Percentiles rank a stretch among this genome's conserved stretches.
Conservation (phyloP, 2,888 invertebrate species). For the Dynastes hyllus region DNA sequence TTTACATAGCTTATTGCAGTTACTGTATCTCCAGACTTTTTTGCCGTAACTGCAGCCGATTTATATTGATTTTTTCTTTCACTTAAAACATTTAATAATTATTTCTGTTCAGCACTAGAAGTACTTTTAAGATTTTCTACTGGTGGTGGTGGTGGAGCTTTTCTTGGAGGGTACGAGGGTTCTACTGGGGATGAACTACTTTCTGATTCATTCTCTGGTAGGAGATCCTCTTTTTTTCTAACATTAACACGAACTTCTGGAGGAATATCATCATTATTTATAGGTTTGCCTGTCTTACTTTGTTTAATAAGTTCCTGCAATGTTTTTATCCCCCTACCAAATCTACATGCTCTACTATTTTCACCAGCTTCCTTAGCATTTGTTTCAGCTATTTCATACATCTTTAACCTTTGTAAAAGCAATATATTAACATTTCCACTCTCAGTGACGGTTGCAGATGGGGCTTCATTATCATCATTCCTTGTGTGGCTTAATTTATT, state of each 20-base stretch:
- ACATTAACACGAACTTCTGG: slow-evolving; percentile 74
- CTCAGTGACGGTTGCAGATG: slow-evolving; percentile 65
- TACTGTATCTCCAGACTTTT: slow-evolving; percentile 81
- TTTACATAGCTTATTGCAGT: slow-evolving; percentile 82
- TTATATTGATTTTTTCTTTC: slow-evolving; percentile 85
- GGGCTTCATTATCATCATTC: slow-evolving; percentile 46
- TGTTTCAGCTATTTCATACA: slow-evolving; percentile 85
- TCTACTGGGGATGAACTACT: background rate
- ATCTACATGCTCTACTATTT: slow-evolving; percentile 82
- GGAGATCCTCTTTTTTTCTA: slow-evolving; percentile 59
- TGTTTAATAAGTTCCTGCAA: slow-evolving; percentile 83
- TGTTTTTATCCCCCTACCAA: slow-evolving; percentile 84
- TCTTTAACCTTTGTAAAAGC: slow-evolving; percentile 82
- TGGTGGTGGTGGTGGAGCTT: slow-evolving; percentile 60
- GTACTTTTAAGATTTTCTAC: slow-evolving; percentile 53
- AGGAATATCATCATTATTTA: slow-evolving; percentile 89
- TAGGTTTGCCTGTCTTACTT: slow-evolving; percentile 80
- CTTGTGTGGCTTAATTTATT: slow-evolving; percentile 74
- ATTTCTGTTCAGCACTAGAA: slow-evolving; percentile 64
- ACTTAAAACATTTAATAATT: slow-evolving; percentile 72
- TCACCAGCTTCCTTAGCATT: slow-evolving; percentile 86
- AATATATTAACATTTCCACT: slow-evolving; percentile 74
- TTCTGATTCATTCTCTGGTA: background rate
- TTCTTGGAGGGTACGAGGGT: slow-evolving; percentile 15
- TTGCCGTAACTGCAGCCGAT: slow-evolving; percentile 84